These are phyloP conservation scores for Tiaroga cobitis DNA, from an alignment of 2,797 vertebrate genomes.

Conservation along the genomic window DNA sequence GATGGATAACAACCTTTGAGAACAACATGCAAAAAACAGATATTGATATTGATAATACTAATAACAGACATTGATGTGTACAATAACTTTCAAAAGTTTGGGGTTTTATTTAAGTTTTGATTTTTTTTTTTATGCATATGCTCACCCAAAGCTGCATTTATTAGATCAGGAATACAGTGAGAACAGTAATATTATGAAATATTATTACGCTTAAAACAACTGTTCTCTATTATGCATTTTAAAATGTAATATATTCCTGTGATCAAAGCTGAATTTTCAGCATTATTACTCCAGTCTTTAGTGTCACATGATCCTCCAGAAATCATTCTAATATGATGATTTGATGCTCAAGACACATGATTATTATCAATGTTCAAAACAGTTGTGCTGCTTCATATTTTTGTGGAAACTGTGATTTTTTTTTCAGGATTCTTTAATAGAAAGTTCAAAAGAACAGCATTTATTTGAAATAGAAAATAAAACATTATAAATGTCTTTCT, in stretches of 20 bases:
- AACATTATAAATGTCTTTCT: background rate
- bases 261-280: background rate
- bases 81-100: background rate
- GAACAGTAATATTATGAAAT: background rate
- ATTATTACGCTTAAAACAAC: background rate
- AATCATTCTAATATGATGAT: background rate
- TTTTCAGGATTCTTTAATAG: background rate
- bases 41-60: background rate
- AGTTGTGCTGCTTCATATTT: background rate
- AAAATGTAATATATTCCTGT: background rate
- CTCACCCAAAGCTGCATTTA: background rate
- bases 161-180: background rate
- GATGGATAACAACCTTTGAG: conserved; percentile 88
- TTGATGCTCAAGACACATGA: background rate
- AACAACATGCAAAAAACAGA: background rate
- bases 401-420: background rate
- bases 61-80: background rate
- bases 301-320: background rate
- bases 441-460: too few relatives aligned
- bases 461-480: too few relatives aligned
- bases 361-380: background rate
- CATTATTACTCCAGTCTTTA: background rate
- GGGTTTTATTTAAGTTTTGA: background rate
- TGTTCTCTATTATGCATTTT: background rate
- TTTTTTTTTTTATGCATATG: background rate